Conservation (phyloP, 2,888 invertebrate genomes). For the Tetragonula carbonaria region DNA sequence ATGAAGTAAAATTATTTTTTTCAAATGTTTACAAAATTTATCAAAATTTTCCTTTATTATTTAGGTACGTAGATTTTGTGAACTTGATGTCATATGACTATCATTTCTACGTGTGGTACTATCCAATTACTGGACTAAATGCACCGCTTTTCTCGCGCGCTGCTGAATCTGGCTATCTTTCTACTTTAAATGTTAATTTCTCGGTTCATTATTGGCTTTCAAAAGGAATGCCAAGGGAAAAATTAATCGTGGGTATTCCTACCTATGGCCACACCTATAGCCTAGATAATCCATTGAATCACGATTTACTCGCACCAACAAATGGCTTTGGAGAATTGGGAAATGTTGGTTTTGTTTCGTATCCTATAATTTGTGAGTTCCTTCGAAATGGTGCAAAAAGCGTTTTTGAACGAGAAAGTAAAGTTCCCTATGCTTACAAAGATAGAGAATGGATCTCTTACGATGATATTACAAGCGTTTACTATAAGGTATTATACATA, state of each 20-base stretch:
- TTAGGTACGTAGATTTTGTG: slow-evolving; percentile 91
- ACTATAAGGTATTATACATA: slow-evolving; percentile 54
- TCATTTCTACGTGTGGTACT: slow-evolving; percentile 90
- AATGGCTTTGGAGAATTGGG: slow-evolving; percentile 89
- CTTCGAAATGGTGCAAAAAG: slow-evolving; percentile 85
- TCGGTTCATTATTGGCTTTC: slow-evolving; percentile 91
- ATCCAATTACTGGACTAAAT: slow-evolving; percentile 94
- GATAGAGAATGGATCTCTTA: slow-evolving; percentile 93
- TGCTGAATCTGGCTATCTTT: slow-evolving; percentile 87
- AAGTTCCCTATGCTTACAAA: slow-evolving; percentile 91
- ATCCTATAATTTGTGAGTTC: slow-evolving; percentile 89
- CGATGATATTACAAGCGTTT: slow-evolving; percentile 89
- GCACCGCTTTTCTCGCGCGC: slow-evolving; percentile 89
- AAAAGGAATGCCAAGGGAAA: slow-evolving; percentile 89
- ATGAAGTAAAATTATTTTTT: neutral
- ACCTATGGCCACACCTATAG: slow-evolving; percentile 91
- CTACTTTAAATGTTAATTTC: slow-evolving; percentile 92
- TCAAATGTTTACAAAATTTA: neutral
- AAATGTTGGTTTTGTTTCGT: slow-evolving; percentile 88
- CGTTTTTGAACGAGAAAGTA: slow-evolving; percentile 88
- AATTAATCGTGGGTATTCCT: slow-evolving; percentile 94
- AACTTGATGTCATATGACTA: slow-evolving; percentile 97
- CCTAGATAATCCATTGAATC: slow-evolving; percentile 88
- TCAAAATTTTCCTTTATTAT: slow-evolving; percentile 58
- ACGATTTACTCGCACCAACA: slow-evolving; percentile 89